These are phyloP conservation scores for Azorinus chamasolen DNA, from an alignment of 2,888 invertebrate genomes.

Conservation along the genomic window DNA sequence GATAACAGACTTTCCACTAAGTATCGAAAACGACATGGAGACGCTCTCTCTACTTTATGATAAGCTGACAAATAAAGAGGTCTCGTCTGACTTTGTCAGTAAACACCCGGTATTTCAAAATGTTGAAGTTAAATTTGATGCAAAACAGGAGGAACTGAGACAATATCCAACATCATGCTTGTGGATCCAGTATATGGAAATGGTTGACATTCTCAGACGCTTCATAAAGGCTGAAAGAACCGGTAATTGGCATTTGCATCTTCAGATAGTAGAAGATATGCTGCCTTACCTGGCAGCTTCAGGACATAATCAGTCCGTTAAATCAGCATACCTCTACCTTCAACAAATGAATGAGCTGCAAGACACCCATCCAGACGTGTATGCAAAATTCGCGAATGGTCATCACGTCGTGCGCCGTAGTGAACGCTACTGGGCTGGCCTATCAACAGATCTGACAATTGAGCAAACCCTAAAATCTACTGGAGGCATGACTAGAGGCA, in stretches of 20 bases:
- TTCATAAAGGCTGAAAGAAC: constrained; percentile 59
- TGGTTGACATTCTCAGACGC: constrained; percentile 45
- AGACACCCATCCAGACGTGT: constrained; percentile 34
- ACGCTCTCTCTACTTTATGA: too few species aligned
- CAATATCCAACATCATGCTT: constrained; percentile 27
- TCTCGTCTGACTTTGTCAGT: neutral
- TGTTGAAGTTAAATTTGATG: neutral
- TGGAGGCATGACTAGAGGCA: too few species aligned
- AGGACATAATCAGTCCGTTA: constrained; percentile 78
- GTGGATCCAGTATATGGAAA: constrained; percentile 59
- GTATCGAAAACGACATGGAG: too few species aligned
- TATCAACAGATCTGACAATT: neutral
- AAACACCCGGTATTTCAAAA: neutral
- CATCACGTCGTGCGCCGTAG: constrained; percentile 41
- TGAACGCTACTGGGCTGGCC: constrained; percentile 30
- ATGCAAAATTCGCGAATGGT: constrained; percentile 38
- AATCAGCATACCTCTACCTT: constrained; percentile 27
- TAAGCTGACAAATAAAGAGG: neutral
- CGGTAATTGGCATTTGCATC: constrained; percentile 60
- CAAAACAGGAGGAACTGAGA: neutral
- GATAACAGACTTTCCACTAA: too few species aligned
- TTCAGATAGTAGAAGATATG: constrained; percentile 53
- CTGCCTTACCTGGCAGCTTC: constrained; percentile 62
- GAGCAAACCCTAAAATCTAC: too few species aligned
- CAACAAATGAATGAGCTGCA: constrained; percentile 17